Evolutionary conservation across 2,888 invertebrate genomes (phyloP).

Genomic region (Malthinus flaveolus): DNA sequence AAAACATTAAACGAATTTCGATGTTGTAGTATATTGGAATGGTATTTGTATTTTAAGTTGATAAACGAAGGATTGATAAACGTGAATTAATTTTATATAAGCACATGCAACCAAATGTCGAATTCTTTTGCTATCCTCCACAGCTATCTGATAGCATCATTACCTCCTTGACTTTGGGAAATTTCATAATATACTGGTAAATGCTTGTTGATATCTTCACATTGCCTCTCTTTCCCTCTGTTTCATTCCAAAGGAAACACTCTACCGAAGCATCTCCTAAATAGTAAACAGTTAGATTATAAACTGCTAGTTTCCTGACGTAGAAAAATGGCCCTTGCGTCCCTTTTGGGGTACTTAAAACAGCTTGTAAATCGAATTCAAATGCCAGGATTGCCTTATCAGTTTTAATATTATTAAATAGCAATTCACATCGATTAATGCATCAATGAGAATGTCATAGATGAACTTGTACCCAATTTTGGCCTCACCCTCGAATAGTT

Average conservation of each 20-base stretch:
- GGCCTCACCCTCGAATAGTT: too few species aligned
- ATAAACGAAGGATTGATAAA: too few species aligned
- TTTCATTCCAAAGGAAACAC: conserved; percentile 43
- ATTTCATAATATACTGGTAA: conserved; percentile 1
- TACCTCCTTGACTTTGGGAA: neutral
- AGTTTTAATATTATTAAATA: too few species aligned
- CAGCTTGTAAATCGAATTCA: conserved; percentile 43
- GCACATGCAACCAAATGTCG: neutral
- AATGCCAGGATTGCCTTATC: conserved; percentile 35
- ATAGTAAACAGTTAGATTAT: conserved; percentile 45
- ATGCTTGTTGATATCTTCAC: conserved; percentile 41
- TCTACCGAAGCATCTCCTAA: conserved; percentile 40
- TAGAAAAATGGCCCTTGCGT: conserved; percentile 39
- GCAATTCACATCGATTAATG: too few species aligned
- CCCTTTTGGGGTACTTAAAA: conserved; percentile 39
- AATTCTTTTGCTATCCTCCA: neutral
- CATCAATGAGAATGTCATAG: too few species aligned
- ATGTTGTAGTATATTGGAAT: too few species aligned
- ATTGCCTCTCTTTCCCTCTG: conserved; percentile 40
- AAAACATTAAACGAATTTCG: too few species aligned
- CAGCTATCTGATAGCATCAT: neutral
- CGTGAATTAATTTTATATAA: too few species aligned
- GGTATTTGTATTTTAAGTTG: too few species aligned
- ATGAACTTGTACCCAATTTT: too few species aligned
- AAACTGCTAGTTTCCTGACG: conserved; percentile 40